phyloP scores from a whole-genome alignment of 2,888 invertebrate species.

The Lasioglossum malachurum region DNA sequence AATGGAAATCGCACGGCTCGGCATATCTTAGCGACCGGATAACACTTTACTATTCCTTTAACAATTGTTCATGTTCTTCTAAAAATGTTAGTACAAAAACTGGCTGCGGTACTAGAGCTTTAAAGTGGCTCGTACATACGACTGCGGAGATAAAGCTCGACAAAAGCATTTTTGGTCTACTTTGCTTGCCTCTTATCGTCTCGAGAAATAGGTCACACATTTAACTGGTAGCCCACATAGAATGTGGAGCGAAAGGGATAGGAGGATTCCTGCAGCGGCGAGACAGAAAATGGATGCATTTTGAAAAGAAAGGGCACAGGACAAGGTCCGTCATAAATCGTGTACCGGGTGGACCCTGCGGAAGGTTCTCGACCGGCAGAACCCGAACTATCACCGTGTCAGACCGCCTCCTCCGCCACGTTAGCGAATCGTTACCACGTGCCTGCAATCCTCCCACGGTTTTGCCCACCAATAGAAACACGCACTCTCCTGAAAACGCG shows the following conservation, averaged over 20 bases:
- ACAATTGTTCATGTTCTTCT: too few species aligned
- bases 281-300: not conserved
- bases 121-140: too few species aligned
- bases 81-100: too few species aligned
- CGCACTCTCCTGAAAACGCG: not conserved
- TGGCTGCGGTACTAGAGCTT: too few species aligned
- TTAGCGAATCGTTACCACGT: not conserved
- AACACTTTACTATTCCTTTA: too few species aligned
- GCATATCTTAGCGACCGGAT: too few species aligned
- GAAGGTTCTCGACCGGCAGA: not conserved
- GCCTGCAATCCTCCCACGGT: not conserved
- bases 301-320: not conserved
- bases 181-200: not conserved
- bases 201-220: not conserved
- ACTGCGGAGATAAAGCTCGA: too few species aligned
- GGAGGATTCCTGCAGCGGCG: not conserved
- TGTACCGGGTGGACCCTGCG: not conserved
- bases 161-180: too few species aligned
- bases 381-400: not conserved
- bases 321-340: not conserved
- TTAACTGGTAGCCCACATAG: not conserved
- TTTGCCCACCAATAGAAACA: not conserved
- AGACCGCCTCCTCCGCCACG: conserved; percentile 4
- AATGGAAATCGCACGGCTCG: too few species aligned
- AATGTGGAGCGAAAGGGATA: not conserved